Percentiles rank a stretch among this genome's conserved stretches.
phyloP scores from a whole-genome alignment of 2,797 vertebrate genomes.

The Melanogrammus aeglefinus region DNA sequence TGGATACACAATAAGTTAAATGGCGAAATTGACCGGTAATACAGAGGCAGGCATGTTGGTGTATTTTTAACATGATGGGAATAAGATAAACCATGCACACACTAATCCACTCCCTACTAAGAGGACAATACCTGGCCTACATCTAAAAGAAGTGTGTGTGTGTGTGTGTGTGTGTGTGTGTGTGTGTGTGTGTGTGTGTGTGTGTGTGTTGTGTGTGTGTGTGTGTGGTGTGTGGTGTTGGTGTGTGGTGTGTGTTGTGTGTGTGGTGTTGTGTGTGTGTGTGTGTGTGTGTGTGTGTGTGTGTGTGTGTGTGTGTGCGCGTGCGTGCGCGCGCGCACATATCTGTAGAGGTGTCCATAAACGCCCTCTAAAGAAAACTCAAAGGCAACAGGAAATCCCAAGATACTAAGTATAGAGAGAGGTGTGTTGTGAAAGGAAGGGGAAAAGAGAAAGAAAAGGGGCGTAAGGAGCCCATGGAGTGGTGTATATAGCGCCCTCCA shows the following conservation, averaged over 20 bases:
- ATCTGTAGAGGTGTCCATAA: conserved; percentile 21
- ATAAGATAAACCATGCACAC: conserved; percentile 1
- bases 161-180: conserved; percentile 7
- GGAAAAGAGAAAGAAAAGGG: conserved; percentile 11
- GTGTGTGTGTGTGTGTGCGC: too few relatives aligned
- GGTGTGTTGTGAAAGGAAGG: conserved; percentile 8
- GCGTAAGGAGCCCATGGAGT: conserved; percentile 29
- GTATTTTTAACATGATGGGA: conserved; percentile 20
- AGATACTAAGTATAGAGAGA: background rate
- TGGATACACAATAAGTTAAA: background rate
- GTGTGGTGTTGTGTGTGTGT: too few relatives aligned
- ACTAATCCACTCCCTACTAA: background rate
- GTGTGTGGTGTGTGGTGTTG: conserved; percentile 4
- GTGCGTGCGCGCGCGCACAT: background rate
- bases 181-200: conserved; percentile 2
- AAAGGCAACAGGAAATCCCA: conserved; percentile 18
- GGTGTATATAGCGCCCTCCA: conserved; percentile 32
- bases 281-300: too few relatives aligned
- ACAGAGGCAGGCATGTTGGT: background rate
- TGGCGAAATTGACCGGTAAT: background rate
- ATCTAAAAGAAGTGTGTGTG: conserved; percentile 28
- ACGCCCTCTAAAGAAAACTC: background rate
- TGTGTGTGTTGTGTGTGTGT: background rate
- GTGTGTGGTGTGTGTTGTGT: too few relatives aligned
- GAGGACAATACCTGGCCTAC: conserved; percentile 42